These are phyloP conservation scores for Troglohyphantes excavatus DNA, from an alignment of 2,888 invertebrate genomes.

Conservation along the genomic window DNA sequence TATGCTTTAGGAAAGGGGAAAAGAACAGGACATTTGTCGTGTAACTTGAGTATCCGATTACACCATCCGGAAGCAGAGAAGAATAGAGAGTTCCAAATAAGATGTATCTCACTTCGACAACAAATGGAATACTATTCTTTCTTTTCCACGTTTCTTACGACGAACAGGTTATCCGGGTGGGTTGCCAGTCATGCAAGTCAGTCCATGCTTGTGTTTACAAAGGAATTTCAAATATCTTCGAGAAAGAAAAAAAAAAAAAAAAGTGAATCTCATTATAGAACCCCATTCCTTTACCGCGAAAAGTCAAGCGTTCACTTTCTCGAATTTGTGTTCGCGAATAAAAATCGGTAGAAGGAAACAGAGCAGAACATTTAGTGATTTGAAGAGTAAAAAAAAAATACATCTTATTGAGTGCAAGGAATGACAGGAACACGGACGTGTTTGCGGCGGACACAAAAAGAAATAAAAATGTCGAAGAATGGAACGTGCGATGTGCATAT, in stretches of 20 bases:
- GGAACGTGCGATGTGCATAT: neutral
- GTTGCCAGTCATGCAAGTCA: conserved; percentile 3
- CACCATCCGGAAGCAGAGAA: conserved; percentile 1
- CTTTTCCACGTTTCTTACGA: conserved; percentile 13
- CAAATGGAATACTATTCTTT: conserved; percentile 14
- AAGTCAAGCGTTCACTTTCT: conserved; percentile 49
- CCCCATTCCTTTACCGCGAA: conserved; percentile 24
- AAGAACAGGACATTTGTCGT: neutral
- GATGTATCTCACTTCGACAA: neutral
- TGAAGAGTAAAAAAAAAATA: conserved; percentile 8
- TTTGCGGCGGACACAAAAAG: neutral
- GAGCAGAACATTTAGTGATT: conserved; percentile 46
- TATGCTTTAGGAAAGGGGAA: no score
- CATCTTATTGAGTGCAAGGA: neutral
- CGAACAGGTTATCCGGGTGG: conserved; percentile 34
- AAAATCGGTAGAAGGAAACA: conserved; percentile 54
- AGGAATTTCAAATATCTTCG: conserved; percentile 40
- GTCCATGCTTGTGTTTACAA: conserved; percentile 12
- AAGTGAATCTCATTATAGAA: conserved; percentile 36
- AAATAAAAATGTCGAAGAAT: neutral
- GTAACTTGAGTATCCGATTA: neutral
- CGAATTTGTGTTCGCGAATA: conserved; percentile 7
- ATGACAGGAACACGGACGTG: conserved; percentile 37
- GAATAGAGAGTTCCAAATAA: neutral
- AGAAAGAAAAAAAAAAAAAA: conserved; percentile 6